Evolutionary conservation across 2,113 vertebrate genomes (phyloP), one percentile per base, ranked within the genome.

Genomic region (Psettodes erumei): DNA sequence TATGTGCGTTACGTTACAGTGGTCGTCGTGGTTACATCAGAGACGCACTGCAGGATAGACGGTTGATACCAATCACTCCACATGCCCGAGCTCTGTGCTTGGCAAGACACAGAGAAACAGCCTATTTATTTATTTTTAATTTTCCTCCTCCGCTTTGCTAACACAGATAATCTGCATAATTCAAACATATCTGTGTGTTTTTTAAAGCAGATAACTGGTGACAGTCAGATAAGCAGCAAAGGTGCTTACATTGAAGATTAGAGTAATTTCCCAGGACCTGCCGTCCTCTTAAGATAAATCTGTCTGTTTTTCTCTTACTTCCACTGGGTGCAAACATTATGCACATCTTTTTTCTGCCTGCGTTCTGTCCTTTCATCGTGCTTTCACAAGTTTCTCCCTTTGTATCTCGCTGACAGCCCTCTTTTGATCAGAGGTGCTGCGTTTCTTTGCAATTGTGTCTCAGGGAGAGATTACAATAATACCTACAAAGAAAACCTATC

Each of bases 401-500:
- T 84, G 59, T 75, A 28, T 73, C 47, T 58, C 40, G 32, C 28
- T 69, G 71, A 84, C 78, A 81, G 47, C 32, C 28, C 51, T 35
- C 53, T 83, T 67, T 90, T 88, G 67, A 75, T 84, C 72, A 73
- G 43, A 72, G 76, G 64, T 59, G 60, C 53, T 63, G 33, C 43
- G 37, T 66, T 76, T 71, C n/a, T 74, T 56, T 68, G 3, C 55
- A 78, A 59, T 51, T 66, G 38, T 66, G 67, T 78, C 75, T 71
- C 48, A 63, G 32, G 75, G 71, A 70, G 71, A 70, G 79, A 83
- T 83, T 83, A 54, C 73, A 80, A 82, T 82, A 77, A 80, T 75
- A 71, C 73, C 59, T 80, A 35, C 51, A 75, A 81, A 79, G 56
- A 48, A 38, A 62, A 71, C 66, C 75, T 65, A 71, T 77, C 48